Base-by-base conservation (phyloP, 2,888 invertebrate species). In the Sesamia inferens region DNA sequence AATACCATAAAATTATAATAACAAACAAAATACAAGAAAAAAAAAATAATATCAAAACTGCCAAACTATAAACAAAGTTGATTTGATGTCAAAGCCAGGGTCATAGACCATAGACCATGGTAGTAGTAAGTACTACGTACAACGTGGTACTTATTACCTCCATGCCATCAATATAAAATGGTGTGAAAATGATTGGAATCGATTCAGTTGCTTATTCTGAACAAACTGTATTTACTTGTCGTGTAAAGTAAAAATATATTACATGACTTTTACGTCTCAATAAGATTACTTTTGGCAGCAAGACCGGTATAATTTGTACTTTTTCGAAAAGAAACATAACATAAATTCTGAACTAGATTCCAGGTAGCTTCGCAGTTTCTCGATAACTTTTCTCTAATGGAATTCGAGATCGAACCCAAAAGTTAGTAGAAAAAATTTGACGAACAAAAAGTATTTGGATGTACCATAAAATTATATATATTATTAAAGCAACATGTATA, bases 351-450 rank as follows among this genome's bases (percentile, higher is more conserved):
- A 82, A 82, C 76, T 74, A 67, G 5, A 71, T 24, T 31, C 19
- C 78, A 72, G 79, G 79, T 75, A 84, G 78, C 65, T 64, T 61
- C 66, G 51, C 67, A 62, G 63, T 75, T 69, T 68, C 67, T 82
- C 62, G 16, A 22, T 71, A 88, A 84, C 81, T 86, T 85, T 80
- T 62, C 74, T 87, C 74, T 87, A 88, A 88, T 88, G 86, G 87
- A 85, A 84, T 88, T 74, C 69, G 58, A 62, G 74, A 87, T 77
- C 66, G 73, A 81, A 78, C 85, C 86, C 82, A 74, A 88, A 88
- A 85, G 76, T 87, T 86, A 74, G 51, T 61, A 68, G 75, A 79
- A 84, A 77, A 75, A 68, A 66, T 57, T 82, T 77, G 74, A 70
- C 81, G 81, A 80, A 85, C 80, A 77, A 67, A 82, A 84, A 76